These are phyloP conservation scores for Myotis brandtii DNA, from an alignment of 2,113 vertebrate genomes.

Conservation along the genomic window DNA sequence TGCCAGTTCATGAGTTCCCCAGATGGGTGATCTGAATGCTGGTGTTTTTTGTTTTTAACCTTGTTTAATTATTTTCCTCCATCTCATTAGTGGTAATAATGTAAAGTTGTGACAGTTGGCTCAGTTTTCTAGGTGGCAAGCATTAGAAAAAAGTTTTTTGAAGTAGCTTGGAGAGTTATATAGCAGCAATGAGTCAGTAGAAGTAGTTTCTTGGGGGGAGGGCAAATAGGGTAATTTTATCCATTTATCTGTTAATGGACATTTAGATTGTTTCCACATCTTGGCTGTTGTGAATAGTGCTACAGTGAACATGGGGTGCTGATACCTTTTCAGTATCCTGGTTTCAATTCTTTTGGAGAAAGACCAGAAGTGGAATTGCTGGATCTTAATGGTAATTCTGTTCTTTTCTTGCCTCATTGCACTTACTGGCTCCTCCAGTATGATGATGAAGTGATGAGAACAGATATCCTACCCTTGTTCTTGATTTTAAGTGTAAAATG, in stretches of 20 bases:
- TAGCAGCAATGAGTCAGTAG: background rate
- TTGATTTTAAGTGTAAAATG: background rate
- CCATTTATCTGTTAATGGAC: background rate
- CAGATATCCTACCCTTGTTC: background rate
- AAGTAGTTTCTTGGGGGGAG: background rate
- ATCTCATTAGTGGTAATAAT: background rate
- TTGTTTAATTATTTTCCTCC: background rate
- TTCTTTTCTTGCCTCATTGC: background rate
- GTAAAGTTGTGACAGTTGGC: conserved; percentile 12
- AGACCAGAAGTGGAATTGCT: background rate
- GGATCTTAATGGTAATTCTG: background rate
- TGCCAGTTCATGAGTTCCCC: background rate
- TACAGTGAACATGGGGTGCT: background rate
- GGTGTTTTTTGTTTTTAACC: background rate
- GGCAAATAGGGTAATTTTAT: background rate
- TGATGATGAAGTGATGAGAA: background rate
- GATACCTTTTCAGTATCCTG: background rate
- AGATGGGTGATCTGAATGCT: background rate
- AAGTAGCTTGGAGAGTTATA: background rate
- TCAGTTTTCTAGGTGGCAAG: background rate
- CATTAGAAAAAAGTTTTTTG: background rate
- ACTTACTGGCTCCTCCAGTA: background rate
- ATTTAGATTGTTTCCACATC: background rate
- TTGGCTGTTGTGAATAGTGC: background rate
- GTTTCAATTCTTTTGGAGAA: background rate